phyloP scores from a whole-genome alignment of 1,140 invertebrate species.

The Apis dorsata region DNA sequence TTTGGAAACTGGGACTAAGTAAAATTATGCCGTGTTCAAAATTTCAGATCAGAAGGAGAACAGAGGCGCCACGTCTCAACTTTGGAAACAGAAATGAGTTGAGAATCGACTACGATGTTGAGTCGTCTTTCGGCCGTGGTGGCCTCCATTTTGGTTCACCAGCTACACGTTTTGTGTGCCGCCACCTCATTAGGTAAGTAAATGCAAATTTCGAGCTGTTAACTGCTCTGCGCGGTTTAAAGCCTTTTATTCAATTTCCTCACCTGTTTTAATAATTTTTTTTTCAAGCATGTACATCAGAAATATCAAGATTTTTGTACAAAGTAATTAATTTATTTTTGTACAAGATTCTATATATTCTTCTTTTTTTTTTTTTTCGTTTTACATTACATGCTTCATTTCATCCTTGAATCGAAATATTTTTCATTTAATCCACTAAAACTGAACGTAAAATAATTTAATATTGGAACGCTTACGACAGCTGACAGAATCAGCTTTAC shows the following conservation, averaged over 20 bases:
- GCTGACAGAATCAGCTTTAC: no score
- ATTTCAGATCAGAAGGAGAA: constrained; percentile 39
- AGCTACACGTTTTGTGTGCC: constrained; percentile 63
- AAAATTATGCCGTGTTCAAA: background rate
- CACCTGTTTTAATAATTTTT: background rate
- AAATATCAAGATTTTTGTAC: background rate
- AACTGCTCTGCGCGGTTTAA: background rate
- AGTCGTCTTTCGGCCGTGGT: constrained; percentile 74
- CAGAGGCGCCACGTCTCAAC: constrained; percentile 31
- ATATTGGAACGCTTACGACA: background rate
- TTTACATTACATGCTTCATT: background rate
- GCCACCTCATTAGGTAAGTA: constrained; percentile 62
- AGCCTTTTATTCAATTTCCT: background rate
- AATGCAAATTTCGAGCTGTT: background rate
- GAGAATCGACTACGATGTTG: constrained; percentile 75
- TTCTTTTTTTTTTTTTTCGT: no score
- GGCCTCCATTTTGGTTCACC: constrained; percentile 76
- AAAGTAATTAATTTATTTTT: no score
- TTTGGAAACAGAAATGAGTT: constrained; percentile 75
- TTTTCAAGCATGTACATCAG: background rate
- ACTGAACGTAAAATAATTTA: background rate
- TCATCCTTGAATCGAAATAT: no score
- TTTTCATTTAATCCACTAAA: no score
- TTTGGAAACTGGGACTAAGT: no score
- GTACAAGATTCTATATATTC: no score